Evolutionary conservation across 37 sponge, comb jelly and placozoan species (phyloP).

Genomic region (Diacarnus erythraeanus): DNA sequence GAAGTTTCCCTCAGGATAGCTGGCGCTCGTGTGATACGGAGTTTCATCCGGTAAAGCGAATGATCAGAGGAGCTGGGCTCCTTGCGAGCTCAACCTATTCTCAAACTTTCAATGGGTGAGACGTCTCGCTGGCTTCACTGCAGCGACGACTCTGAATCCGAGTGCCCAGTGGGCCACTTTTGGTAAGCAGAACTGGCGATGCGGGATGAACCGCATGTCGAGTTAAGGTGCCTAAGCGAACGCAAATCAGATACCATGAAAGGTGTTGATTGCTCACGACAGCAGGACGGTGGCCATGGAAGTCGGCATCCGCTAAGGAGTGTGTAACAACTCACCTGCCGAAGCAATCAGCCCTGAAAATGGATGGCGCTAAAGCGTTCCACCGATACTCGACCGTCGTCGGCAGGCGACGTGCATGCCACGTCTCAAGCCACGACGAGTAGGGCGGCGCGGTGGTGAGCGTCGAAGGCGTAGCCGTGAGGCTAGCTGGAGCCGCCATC

Average conservation of each 20-base stretch:
- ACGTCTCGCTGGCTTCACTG: constrained; percentile 57
- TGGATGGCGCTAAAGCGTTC: constrained; percentile 89
- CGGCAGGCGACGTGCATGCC: constrained; percentile 19
- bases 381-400: constrained; percentile 74
- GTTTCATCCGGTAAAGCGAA: constrained; percentile 89
- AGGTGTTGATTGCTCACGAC: constrained; percentile 88
- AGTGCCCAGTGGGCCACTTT: constrained; percentile 86
- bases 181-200: constrained; percentile 90
- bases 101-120: constrained; percentile 90
- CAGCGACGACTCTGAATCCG: constrained; percentile 59
- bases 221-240: constrained; percentile 78
- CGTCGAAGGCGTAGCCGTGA: constrained; percentile 64
- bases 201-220: constrained; percentile 86
- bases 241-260: constrained; percentile 75
- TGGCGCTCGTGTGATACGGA: constrained; percentile 62
- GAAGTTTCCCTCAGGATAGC: constrained; percentile 85
- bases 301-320: constrained; percentile 90
- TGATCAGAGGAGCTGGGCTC: constrained; percentile 80
- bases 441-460: constrained; percentile 77
- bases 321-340: constrained; percentile 91
- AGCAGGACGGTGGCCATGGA: constrained; percentile 92
- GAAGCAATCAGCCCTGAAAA: constrained; percentile 90
- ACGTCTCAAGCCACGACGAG: constrained; percentile 56
- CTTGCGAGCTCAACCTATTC: constrained; percentile 79
- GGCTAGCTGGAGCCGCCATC: constrained; percentile 67